phyloP scores from a whole-genome alignment of 2,113 vertebrate species.

The Deroptyus accipitrinus region DNA sequence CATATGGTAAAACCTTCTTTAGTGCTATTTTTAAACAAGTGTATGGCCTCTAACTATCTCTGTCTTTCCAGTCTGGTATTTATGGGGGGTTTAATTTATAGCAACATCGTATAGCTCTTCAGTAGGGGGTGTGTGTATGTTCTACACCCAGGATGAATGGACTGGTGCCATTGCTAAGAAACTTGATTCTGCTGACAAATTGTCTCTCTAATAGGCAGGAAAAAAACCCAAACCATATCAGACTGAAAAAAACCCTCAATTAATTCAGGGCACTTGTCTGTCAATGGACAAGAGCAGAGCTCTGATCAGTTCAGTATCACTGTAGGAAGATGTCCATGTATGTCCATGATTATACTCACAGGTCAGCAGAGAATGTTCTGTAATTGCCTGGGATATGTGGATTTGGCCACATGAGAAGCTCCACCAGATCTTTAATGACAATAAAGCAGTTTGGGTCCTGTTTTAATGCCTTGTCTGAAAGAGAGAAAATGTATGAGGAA shows the following conservation, averaged over 20 bases:
- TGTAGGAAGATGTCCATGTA: neutral
- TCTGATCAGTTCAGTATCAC: neutral
- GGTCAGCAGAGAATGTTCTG: neutral
- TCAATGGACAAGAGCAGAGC: neutral
- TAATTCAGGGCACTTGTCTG: neutral
- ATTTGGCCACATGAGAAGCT: neutral
- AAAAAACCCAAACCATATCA: neutral
- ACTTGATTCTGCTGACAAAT: neutral
- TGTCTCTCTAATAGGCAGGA: neutral
- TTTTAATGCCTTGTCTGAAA: neutral
- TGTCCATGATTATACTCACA: neutral
- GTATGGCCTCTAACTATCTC: neutral
- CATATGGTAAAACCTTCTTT: neutral
- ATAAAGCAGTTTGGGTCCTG: neutral
- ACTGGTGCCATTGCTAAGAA: neutral
- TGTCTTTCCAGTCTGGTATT: neutral
- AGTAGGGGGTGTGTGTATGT: rapidly evolving
- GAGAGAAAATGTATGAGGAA: neutral
- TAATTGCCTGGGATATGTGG: neutral
- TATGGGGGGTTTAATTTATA: neutral
- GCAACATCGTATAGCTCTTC: neutral
- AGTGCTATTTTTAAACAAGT: neutral
- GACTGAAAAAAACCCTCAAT: neutral
- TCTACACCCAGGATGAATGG: neutral
- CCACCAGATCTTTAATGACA: neutral